These are phyloP conservation scores for Hyles euphorbiae DNA, from an alignment of 1,140 invertebrate species.

Conservation along the genomic window DNA sequence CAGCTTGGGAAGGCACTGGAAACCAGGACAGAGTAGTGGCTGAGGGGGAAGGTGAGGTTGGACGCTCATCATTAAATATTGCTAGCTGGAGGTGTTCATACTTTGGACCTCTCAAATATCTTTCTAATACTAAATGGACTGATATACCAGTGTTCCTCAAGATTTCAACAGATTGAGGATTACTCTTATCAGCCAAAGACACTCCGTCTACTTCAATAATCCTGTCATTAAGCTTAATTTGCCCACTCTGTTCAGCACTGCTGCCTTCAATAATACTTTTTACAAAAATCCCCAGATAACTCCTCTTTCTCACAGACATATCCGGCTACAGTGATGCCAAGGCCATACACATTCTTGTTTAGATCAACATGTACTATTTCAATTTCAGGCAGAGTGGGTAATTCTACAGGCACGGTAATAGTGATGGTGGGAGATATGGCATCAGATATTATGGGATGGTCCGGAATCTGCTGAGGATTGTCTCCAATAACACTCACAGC, in stretches of 20 bases:
- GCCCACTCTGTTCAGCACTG: conserved; percentile 90
- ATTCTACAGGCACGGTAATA: conserved; percentile 60
- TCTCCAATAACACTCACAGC: conserved; percentile 68
- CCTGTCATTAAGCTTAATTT: conserved; percentile 94
- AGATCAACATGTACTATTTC: conserved; percentile 79
- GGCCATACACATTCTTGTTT: conserved; percentile 80
- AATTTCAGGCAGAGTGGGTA: conserved; percentile 70
- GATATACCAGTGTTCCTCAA: conserved; percentile 87
- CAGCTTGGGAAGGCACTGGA: conserved; percentile 78
- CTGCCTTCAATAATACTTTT: conserved; percentile 95
- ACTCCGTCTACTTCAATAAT: conserved; percentile 92
- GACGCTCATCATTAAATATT: conserved; percentile 82
- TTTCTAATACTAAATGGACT: conserved; percentile 87
- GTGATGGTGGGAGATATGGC: conserved; percentile 62
- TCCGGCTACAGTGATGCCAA: conserved; percentile 81
- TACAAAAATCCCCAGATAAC: conserved; percentile 94
- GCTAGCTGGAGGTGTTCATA: conserved; percentile 92
- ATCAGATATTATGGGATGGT: conserved; percentile 62
- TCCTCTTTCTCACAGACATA: conserved; percentile 88
- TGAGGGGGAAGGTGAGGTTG: conserved; percentile 82
- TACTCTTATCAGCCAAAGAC: conserved; percentile 88
- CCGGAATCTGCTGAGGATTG: conserved; percentile 67
- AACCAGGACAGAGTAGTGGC: conserved; percentile 85
- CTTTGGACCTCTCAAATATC: conserved; percentile 91
- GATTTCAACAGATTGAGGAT: conserved; percentile 93